phyloP scores from a whole-genome alignment of 2,113 vertebrate species.

The Piprites chloris region DNA sequence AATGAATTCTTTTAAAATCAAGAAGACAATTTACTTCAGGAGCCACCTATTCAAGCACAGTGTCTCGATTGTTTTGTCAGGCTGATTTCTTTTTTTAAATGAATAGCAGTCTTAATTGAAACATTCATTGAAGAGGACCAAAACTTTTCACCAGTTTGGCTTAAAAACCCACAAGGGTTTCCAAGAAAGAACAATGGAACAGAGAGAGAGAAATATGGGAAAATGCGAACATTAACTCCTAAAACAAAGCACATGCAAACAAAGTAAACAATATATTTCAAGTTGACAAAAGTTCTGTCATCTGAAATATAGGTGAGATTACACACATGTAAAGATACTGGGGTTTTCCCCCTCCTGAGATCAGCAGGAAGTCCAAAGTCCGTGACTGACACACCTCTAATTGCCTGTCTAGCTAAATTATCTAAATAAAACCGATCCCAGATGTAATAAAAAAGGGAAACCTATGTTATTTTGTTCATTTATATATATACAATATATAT shows the following conservation, averaged over 20 bases:
- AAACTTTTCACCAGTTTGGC: background rate
- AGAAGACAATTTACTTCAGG: background rate
- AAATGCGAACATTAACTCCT: background rate
- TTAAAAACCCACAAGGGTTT: background rate
- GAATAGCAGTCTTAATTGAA: background rate
- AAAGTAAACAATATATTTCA: background rate
- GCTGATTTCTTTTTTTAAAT: background rate
- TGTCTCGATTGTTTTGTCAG: background rate
- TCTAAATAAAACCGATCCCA: background rate
- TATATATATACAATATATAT: background rate
- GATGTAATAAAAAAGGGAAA: background rate
- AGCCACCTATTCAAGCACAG: background rate
- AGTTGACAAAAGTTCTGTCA: background rate
- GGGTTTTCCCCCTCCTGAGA: fast-evolving
- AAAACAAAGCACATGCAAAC: background rate
- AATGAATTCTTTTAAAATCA: slow-evolving; percentile 23
- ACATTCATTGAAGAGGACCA: background rate
- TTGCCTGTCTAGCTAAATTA: background rate
- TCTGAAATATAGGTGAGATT: background rate
- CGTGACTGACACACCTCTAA: background rate
- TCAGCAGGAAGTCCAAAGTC: background rate
- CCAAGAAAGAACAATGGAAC: background rate
- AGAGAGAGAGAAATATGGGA: background rate
- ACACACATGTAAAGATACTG: background rate
- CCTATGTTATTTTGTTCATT: background rate